Conservation (phyloP, 2,888 invertebrate genomes). For the Stenolophus ochropezus region DNA sequence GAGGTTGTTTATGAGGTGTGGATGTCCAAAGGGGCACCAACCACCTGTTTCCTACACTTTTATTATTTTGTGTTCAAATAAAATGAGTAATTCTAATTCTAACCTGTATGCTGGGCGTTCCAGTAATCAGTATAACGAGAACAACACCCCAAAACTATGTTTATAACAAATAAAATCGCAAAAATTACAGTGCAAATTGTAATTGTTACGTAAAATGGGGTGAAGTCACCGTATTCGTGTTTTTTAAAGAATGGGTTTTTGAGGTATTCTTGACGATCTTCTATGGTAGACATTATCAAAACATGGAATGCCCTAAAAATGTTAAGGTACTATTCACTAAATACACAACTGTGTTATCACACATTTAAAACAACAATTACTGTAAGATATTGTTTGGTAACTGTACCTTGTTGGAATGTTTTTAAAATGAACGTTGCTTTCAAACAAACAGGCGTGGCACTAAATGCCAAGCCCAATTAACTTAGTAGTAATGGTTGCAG, state of each 20-base stretch:
- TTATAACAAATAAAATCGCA: conserved; percentile 82
- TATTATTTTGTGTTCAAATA: too few species aligned
- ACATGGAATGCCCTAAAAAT: conserved; percentile 31
- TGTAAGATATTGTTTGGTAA: too few species aligned
- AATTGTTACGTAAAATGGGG: conserved; percentile 89
- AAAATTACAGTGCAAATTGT: conserved; percentile 85
- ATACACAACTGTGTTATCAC: too few species aligned
- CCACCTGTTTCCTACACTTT: conserved; percentile 84
- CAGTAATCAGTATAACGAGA: conserved; percentile 87
- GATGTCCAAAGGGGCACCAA: conserved; percentile 89
- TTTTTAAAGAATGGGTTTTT: conserved; percentile 79
- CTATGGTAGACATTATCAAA: conserved; percentile 77
- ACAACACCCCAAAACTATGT: conserved; percentile 87
- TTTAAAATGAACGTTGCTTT: too few species aligned
- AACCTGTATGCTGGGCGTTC: conserved; percentile 88
- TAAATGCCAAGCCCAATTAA: too few species aligned
- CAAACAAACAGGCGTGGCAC: too few species aligned
- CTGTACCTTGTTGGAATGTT: too few species aligned
- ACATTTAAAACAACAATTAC: too few species aligned
- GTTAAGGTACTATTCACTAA: conserved; percentile 46
- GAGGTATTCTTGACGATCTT: conserved; percentile 78
- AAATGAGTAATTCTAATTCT: conserved; percentile 62
- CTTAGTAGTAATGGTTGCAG: too few species aligned
- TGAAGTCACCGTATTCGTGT: conserved; percentile 83
- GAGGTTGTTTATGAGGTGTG: conserved; percentile 88